phyloP scores from a whole-genome alignment of 2,113 vertebrate species.

The Apeltes quadracus region DNA sequence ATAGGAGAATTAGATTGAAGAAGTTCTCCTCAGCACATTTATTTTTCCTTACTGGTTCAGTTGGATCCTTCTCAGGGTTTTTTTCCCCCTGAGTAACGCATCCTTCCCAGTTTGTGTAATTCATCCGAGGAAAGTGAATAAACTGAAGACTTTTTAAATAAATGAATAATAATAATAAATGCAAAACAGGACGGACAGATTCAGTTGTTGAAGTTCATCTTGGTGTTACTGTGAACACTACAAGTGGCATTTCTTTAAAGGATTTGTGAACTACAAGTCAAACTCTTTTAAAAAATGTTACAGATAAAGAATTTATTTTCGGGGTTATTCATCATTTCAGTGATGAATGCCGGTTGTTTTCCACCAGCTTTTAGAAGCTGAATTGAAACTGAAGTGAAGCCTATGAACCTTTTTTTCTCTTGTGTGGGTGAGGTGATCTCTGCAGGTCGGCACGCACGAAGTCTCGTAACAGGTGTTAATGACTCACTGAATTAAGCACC shows the following conservation, averaged over 20 bases:
- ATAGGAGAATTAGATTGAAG: neutral
- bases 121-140: slow-evolving; percentile 22
- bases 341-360: neutral
- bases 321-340: neutral
- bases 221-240: slow-evolving; percentile 14
- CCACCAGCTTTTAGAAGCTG: neutral
- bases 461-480: slow-evolving; percentile 32
- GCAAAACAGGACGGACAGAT: slow-evolving; percentile 5
- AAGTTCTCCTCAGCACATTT: neutral
- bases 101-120: slow-evolving; percentile 1
- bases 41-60: slow-evolving; percentile 9
- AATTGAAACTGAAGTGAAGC: no score
- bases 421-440: slow-evolving; percentile 9
- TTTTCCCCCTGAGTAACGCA: slow-evolving; percentile 16
- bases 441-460: neutral
- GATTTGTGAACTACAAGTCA: neutral
- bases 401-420: no score
- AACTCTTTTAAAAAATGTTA: neutral
- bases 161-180: slow-evolving; percentile 6
- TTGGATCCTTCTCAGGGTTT: neutral
- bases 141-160: slow-evolving; percentile 20
- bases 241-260: neutral
- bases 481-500: slow-evolving; percentile 12
- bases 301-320: neutral
- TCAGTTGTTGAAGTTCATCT: neutral